Base-by-base conservation (phyloP, 30 jellyfish, hydroid and myxozoan genomes). In the Haliclystus octoradiatus region DNA sequence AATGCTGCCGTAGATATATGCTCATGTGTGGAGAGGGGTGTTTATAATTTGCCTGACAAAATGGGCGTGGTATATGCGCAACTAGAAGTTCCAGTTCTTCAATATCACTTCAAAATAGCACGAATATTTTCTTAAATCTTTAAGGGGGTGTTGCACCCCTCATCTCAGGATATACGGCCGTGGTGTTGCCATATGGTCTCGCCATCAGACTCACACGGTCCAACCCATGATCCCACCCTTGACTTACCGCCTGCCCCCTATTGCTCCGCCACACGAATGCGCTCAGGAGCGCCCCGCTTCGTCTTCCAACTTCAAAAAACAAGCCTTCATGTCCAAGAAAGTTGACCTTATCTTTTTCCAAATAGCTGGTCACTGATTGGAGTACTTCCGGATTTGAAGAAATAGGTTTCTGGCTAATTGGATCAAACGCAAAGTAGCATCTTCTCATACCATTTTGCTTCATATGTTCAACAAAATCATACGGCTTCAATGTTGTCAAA, bases 231-330 rank as follows among this genome's bases (percentile, higher is more conserved):
- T 9, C 13, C 70, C 31, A 0, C 75, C 23, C 32, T 13, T 66
- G 75, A n/a, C 15, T 33, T 78, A 79, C 93, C 15, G 95, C 95
- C 46, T 84, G 95, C 12, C 95, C 95, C 19, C 95, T 92, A 53
- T 84, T 84, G 29, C 92, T 84, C 49, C 80, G 49, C 95, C 95
- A 84, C 19, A 84, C 87, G 71, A 84, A 84, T 26, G 92, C 92
- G 3, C 95, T 92, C 24, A 84, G 65, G 0, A 84, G 79, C 0
- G 95, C 95, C 32, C 95, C 92, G 71, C 83, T 76, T 66, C 95
- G 46, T 51, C 61, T 70, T 31, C 95, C 95, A 51, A 75, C 71
- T 57, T 84, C 95, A 29, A 84, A 52, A 62, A 84, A 84, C 35
- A 84, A 64, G 5, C 95, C 95, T 40, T 84, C 95, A 29, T 84